Evolutionary conservation across 1,140 invertebrate genomes (phyloP).

Genomic region (Araneus ventricosus): DNA sequence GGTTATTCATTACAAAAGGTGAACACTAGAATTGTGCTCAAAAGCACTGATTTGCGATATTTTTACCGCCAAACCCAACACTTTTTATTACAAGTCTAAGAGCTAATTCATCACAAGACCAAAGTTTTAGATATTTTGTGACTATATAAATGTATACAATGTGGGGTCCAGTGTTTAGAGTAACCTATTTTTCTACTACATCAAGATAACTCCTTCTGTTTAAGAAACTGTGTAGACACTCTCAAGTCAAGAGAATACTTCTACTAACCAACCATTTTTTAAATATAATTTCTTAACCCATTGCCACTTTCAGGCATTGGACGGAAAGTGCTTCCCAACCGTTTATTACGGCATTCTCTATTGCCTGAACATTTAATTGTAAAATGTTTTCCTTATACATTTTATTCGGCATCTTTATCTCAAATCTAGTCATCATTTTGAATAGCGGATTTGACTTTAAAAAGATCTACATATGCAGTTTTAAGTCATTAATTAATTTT

Average conservation of each 20-base stretch:
- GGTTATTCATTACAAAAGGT: background rate
- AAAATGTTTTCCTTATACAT: background rate
- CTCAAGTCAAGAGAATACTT: background rate
- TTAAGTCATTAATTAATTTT: slow-evolving; percentile 23
- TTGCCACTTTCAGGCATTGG: slow-evolving; percentile 28
- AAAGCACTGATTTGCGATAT: slow-evolving; percentile 27
- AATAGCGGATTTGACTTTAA: background rate
- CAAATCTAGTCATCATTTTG: background rate
- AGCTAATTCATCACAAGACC: slow-evolving; percentile 66
- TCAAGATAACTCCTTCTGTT: slow-evolving; percentile 7
- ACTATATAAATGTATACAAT: slow-evolving; percentile 63
- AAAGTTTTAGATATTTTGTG: slow-evolving; percentile 75
- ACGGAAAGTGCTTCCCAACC: slow-evolving; percentile 63
- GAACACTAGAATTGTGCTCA: slow-evolving; percentile 28
- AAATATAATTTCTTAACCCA: slow-evolving; percentile 21
- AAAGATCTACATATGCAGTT: background rate
- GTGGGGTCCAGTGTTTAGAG: slow-evolving; percentile 67
- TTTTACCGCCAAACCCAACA: slow-evolving; percentile 34
- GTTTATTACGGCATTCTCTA: slow-evolving; percentile 59
- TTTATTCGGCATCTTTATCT: background rate
- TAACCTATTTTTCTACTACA: slow-evolving; percentile 70
- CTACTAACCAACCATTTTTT: slow-evolving; percentile 13
- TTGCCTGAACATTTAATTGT: slow-evolving; percentile 38
- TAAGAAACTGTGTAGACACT: background rate
- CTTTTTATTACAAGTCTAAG: slow-evolving; percentile 59